Evolutionary conservation across 2,113 vertebrate species (phyloP).

Genomic region (Oxyura jamaicensis): DNA sequence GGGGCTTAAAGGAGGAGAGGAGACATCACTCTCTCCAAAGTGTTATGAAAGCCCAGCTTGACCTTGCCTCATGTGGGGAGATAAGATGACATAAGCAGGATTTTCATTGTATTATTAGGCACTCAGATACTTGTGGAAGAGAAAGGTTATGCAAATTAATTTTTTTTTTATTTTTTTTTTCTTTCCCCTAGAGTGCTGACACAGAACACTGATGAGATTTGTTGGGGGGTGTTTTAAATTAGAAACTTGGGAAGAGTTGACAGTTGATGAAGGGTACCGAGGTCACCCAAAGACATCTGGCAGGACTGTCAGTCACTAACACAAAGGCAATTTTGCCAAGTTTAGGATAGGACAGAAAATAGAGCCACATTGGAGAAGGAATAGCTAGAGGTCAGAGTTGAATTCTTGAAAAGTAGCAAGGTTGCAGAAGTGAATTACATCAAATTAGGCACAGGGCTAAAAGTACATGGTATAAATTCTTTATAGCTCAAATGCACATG

Average conservation of each 20-base stretch:
- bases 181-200: not conserved
- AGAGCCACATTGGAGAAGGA: not conserved
- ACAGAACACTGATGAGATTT: conserved; percentile 21
- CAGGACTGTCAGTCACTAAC: conserved; percentile 17
- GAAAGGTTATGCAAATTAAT: not conserved
- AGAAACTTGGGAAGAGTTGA: conserved; percentile 22
- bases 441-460: not conserved
- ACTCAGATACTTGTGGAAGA: not conserved
- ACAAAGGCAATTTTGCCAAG: not conserved
- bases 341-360: not conserved
- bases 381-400: not conserved
- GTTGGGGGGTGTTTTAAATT: conserved; percentile 1
- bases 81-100: not conserved
- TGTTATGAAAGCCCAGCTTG: not conserved
- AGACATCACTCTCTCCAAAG: not conserved
- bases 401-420: not conserved
- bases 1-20: not conserved
- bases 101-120: not conserved
- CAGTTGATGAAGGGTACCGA: conserved; percentile 10
- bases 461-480: not conserved
- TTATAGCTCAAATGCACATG: not conserved
- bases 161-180: not conserved
- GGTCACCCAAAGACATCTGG: conserved; percentile 45
- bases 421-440: not conserved
- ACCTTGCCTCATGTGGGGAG: not conserved